Percentiles rank a stretch among this genome's conserved stretches.
These are phyloP conservation scores for Ctenopoma kingsleyae DNA, from an alignment of 2,797 vertebrate species.

Conservation along the genomic window DNA sequence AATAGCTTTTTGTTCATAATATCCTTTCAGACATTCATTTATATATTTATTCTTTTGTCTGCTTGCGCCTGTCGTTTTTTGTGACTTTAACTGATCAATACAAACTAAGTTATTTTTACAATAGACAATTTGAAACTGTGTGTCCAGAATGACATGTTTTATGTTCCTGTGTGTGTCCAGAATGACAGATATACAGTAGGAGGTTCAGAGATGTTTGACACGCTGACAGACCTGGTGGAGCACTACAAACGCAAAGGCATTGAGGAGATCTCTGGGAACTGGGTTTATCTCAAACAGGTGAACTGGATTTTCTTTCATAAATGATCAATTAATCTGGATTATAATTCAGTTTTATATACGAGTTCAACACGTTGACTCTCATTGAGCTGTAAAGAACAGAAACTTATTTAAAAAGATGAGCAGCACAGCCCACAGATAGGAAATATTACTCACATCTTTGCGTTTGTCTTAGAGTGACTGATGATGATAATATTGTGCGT, in stretches of 20 bases:
- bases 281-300: slow-evolving; percentile 92
- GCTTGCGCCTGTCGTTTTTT: neutral
- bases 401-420: neutral
- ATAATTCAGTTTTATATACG: neutral
- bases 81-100: neutral
- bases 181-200: slow-evolving; percentile 92
- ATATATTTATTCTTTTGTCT: neutral
- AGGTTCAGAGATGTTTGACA: slow-evolving; percentile 88
- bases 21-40: neutral
- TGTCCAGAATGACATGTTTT: neutral
- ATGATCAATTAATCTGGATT: neutral
- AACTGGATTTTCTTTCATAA: slow-evolving; percentile 9
- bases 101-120: neutral
- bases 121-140: neutral
- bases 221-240: slow-evolving; percentile 93
- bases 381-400: neutral
- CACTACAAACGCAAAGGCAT: slow-evolving; percentile 92
- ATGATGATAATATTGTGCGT: neutral
- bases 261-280: slow-evolving; percentile 92
- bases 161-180: slow-evolving; percentile 75
- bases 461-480: slow-evolving; percentile 1
- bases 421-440: slow-evolving; percentile 32
- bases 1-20: too few species aligned
- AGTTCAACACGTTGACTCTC: neutral
- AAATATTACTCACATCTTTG: slow-evolving; percentile 50